phyloP scores from a whole-genome alignment of 1,140 invertebrate genomes.

The Neodiprion pinetum region DNA sequence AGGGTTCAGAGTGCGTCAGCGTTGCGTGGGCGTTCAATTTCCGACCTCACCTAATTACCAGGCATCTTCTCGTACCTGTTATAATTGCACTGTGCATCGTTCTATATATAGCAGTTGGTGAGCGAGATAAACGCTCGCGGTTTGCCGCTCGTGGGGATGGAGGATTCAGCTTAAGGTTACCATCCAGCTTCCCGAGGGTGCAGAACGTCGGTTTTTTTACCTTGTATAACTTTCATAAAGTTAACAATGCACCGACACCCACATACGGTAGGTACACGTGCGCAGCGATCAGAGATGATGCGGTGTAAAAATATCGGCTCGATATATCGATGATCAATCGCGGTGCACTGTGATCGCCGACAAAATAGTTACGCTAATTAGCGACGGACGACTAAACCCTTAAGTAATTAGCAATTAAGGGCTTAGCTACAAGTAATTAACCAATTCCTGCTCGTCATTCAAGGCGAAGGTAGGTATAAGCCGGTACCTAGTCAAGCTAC shows the following conservation, averaged over 20 bases:
- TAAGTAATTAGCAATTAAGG: constrained; percentile 43
- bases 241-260: too few species aligned
- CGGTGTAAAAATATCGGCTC: too few species aligned
- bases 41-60: constrained; percentile 30
- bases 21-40: constrained; percentile 52
- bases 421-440: constrained; percentile 35
- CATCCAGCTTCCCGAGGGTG: background rate
- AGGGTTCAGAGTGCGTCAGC: constrained; percentile 37
- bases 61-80: constrained; percentile 20
- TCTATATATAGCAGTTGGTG: background rate
- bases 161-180: background rate
- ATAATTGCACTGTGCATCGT: constrained; percentile 23
- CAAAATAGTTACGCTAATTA: constrained; percentile 13
- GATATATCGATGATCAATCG: constrained; percentile 3
- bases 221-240: too few species aligned
- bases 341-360: background rate
- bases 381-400: constrained; percentile 6
- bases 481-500: background rate
- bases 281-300: too few species aligned
- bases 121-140: background rate
- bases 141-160: background rate
- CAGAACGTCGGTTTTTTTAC: too few species aligned
- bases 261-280: too few species aligned
- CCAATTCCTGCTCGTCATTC: constrained; percentile 41
- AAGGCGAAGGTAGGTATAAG: background rate